Evolutionary conservation across 2,113 vertebrate species (phyloP).

Genomic region (Pachypanchax playfairii): DNA sequence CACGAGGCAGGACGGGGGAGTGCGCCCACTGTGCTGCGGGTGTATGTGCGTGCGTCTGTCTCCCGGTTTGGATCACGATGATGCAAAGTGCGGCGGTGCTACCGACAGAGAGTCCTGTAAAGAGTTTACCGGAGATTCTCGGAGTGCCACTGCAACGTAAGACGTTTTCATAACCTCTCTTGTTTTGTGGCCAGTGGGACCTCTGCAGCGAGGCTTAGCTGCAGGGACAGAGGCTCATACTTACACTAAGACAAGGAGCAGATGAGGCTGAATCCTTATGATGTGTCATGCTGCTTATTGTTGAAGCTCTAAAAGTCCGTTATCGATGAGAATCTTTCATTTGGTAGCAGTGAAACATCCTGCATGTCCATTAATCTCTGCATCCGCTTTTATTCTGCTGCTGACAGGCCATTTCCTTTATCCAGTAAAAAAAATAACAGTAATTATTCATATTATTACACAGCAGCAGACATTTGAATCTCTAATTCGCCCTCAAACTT

Average conservation of each 20-base stretch:
- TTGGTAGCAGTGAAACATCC: too few species aligned
- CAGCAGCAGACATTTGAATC: background rate
- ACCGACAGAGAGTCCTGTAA: conserved; percentile 91
- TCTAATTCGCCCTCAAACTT: conserved; percentile 30
- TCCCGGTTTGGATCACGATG: conserved; percentile 87
- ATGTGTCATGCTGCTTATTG: conserved; percentile 32
- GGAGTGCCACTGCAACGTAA: conserved; percentile 99
- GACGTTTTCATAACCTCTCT: conserved; percentile 50
- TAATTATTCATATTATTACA: background rate
- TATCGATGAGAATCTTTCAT: background rate
- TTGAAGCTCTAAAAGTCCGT: background rate
- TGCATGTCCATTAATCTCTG: conserved; percentile 16
- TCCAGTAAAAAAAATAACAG: accelerated
- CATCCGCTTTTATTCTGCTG: background rate
- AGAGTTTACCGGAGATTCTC: conserved; percentile 96
- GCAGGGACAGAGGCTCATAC: conserved; percentile 23
- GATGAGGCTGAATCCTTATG: conserved; percentile 10
- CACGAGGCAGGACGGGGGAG: conserved; percentile 56
- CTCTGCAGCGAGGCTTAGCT: conserved; percentile 24
- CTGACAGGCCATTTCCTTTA: too few species aligned
- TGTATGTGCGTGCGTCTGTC: conserved; percentile 74
- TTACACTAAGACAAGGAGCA: too few species aligned
- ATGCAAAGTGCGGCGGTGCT: conserved; percentile 96
- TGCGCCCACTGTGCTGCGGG: conserved; percentile 71
- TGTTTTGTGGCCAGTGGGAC: conserved; percentile 28